A percentile compares a stretch with the other conserved stretches of the same genome.
Conservation (phyloP, 2,797 vertebrate genomes). For the Schizothorax lantsangensis region DNA sequence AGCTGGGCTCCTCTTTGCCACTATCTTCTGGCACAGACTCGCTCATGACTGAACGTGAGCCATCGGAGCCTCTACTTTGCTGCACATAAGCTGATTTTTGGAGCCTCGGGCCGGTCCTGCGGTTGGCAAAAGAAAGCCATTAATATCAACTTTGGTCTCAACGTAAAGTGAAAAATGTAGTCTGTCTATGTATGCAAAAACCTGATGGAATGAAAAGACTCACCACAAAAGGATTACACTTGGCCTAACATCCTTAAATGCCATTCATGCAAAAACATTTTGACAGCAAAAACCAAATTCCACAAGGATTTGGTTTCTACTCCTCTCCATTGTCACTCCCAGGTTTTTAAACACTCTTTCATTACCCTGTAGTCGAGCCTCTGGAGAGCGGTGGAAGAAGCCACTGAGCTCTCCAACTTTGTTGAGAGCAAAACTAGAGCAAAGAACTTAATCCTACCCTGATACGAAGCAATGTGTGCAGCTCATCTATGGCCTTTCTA, state of each 20-base stretch:
- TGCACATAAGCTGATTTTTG: slow-evolving; percentile 59
- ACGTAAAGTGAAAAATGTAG: slow-evolving; percentile 61
- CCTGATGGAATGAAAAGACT: slow-evolving; percentile 48
- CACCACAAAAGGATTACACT: slow-evolving; percentile 62
- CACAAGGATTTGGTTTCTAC: slow-evolving; percentile 67
- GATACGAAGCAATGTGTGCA: not conserved
- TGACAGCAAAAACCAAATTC: slow-evolving; percentile 71
- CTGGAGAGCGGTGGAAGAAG: slow-evolving; percentile 21
- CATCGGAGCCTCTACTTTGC: slow-evolving; percentile 53
- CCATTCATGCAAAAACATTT: slow-evolving; percentile 70
- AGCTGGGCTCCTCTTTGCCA: slow-evolving; percentile 48
- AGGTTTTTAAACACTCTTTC: slow-evolving; percentile 68
- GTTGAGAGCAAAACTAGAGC: not conserved
- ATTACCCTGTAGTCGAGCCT: slow-evolving; percentile 56
- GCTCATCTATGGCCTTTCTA: not conserved
- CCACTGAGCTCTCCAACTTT: slow-evolving; percentile 23
- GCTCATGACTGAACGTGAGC: slow-evolving; percentile 38
- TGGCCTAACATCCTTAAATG: slow-evolving; percentile 61
- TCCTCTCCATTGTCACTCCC: slow-evolving; percentile 70
- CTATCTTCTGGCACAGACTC: slow-evolving; percentile 57
- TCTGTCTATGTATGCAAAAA: slow-evolving; percentile 56
- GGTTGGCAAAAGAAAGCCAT: slow-evolving; percentile 63
- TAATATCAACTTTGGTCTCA: slow-evolving; percentile 65
- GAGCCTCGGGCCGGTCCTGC: slow-evolving; percentile 53
- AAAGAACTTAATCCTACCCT: slow-evolving; percentile 1